Base-by-base conservation (phyloP, 2,888 invertebrate genomes). In the Lamproptera curius region DNA sequence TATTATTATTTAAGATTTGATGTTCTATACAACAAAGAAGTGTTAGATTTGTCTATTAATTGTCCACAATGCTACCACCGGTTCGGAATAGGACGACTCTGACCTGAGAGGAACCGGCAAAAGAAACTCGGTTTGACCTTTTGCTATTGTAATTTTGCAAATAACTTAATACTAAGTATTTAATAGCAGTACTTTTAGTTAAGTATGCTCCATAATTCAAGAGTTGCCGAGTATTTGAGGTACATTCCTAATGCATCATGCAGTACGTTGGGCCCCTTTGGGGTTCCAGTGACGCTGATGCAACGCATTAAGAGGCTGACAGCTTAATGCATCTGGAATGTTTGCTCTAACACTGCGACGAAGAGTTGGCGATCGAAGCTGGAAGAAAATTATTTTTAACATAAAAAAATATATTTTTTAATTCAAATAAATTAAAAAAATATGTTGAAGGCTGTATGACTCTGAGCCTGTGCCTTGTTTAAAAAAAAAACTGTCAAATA, bases 211-310 rank as follows among this genome's bases (percentile, higher is more conserved):
- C n/a, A n/a, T n/a, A n/a, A n/a, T n/a, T n/a, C n/a, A n/a, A n/a
- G n/a, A n/a, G n/a, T n/a, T n/a, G 9, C 17, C 13, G 9, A 23
- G 1, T 20, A n/a, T 41, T 54, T 67, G 72, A 72, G 67, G 70
- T 70, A 81, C 73, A 63, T 83, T 85, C 84, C 80, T 67, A 70
- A 63, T 76, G 84, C 79, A 75, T 75, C 81, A 79, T 81, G 81
- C 77, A 63, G 66, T 66, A 69, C 67, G 66, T 67, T 47, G 53
- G 39, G 52, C 45, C 40, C 53, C 50, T 42, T 46, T 33, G 39
- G 45, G 26, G 36, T 56, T 63, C 59, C 59, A 55, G 55, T 57
- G 63, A 35, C 43, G 56, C 58, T 54, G 64, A 63, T 58, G 63
- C 68, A 61, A 58, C 61, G 57, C 62, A 56, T 56, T 56, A 54